Evolutionary conservation across 2,888 invertebrate species (phyloP).

Genomic region (Ariolimax columbianus): DNA sequence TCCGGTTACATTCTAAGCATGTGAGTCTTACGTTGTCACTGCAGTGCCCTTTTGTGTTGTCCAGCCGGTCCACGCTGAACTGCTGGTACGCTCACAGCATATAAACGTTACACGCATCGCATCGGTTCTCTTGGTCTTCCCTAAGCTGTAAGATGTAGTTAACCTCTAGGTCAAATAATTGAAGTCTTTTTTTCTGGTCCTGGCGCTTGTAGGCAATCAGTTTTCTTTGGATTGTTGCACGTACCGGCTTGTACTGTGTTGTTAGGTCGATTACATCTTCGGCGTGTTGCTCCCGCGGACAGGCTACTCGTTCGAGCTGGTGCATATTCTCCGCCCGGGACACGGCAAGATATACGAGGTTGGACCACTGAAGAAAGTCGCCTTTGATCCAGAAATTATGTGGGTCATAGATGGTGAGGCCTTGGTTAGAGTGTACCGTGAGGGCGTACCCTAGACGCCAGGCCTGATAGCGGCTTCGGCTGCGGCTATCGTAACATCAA

Average conservation of each 20-base stretch:
- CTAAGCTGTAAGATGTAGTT: slow-evolving; percentile 3
- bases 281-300: neutral
- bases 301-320: slow-evolving; percentile 13
- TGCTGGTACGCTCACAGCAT: neutral
- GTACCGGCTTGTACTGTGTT: neutral
- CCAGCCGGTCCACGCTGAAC: slow-evolving; percentile 19
- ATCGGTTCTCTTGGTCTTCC: slow-evolving; percentile 9
- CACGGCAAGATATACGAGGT: slow-evolving; percentile 23
- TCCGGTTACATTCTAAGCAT: neutral
- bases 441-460: slow-evolving; percentile 17
- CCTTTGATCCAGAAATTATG: slow-evolving; percentile 18
- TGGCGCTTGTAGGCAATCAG: neutral
- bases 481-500: neutral
- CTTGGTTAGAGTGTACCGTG: slow-evolving; percentile 18
- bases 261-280: neutral
- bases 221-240: slow-evolving; percentile 1
- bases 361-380: slow-evolving; percentile 26
- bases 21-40: neutral
- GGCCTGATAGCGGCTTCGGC: neutral
- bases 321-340: slow-evolving; percentile 19
- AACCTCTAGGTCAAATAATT: neutral
- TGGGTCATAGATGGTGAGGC: slow-evolving; percentile 17
- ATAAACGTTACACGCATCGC: neutral
- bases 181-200: slow-evolving; percentile 15
- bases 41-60: slow-evolving; percentile 19